Conservation (phyloP, 1,140 invertebrate species). For the Polypedilum vanderplanki region DNA sequence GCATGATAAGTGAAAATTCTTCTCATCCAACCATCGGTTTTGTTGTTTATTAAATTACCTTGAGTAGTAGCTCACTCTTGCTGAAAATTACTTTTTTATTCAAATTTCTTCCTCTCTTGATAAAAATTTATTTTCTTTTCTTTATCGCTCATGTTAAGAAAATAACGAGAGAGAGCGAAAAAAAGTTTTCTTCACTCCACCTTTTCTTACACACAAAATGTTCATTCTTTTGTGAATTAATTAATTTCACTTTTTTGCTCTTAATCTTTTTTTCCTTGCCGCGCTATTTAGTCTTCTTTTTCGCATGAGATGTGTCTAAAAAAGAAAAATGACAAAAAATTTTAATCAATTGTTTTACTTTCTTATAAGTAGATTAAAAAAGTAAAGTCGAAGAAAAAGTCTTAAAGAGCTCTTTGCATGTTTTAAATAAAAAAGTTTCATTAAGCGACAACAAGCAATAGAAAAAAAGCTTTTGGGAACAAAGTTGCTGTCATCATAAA, state of each 20-base stretch:
- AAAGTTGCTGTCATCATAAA: too few relatives aligned
- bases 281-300: not conserved
- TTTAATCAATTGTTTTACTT: not conserved
- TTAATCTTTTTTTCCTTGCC: not conserved
- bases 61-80: too few relatives aligned
- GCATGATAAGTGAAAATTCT: too few relatives aligned
- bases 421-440: too few relatives aligned
- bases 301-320: not conserved
- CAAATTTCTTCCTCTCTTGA: not conserved
- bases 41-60: too few relatives aligned
- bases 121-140: not conserved
- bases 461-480: too few relatives aligned
- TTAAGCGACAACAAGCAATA: too few relatives aligned
- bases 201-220: not conserved
- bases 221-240: not conserved
- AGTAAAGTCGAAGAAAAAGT: too few relatives aligned
- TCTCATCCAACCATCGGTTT: too few relatives aligned
- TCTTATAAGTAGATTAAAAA: not conserved
- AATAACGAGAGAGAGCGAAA: too few relatives aligned
- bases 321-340: not conserved
- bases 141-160: not conserved
- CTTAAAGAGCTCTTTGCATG: too few relatives aligned
- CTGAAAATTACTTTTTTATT: constrained; percentile 14
- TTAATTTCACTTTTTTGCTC: not conserved
- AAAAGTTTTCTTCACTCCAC: not conserved